Percentiles rank a stretch among this genome's conserved stretches.
Evolutionary conservation across 2,113 vertebrate species (phyloP).

Genomic region (Laticauda colubrina): DNA sequence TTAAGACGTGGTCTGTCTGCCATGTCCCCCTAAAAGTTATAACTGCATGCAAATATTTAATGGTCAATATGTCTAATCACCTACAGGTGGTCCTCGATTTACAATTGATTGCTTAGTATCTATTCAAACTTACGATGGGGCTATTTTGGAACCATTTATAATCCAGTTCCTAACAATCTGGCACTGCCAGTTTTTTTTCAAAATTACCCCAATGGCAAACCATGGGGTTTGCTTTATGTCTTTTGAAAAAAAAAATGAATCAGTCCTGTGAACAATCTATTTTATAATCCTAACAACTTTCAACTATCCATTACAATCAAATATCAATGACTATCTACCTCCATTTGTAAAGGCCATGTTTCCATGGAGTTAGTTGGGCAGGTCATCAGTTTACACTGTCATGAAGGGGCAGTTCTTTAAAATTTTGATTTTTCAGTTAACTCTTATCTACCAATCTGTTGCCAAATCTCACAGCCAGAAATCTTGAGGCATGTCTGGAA

Average conservation of each 20-base stretch:
- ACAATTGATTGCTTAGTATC: background rate
- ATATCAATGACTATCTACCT: background rate
- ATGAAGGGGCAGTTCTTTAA: background rate
- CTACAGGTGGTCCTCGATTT: background rate
- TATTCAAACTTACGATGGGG: background rate
- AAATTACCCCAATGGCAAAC: background rate
- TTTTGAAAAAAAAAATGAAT: background rate
- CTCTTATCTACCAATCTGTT: background rate
- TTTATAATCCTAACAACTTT: background rate
- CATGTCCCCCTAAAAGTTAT: background rate
- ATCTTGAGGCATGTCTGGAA: background rate
- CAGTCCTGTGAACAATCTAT: background rate
- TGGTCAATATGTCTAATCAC: background rate
- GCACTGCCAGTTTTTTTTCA: background rate
- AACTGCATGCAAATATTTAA: background rate
- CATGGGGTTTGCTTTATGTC: background rate
- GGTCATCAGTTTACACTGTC: background rate
- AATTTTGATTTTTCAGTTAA: background rate
- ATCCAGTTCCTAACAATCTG: background rate
- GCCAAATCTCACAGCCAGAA: background rate
- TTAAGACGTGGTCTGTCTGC: no score
- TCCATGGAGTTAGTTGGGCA: background rate
- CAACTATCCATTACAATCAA: background rate
- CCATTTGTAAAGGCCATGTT: background rate
- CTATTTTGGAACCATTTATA: background rate